Evolutionary conservation across 2,888 invertebrate genomes (phyloP), one percentile per base, ranked within the genome.

Genomic region (Caenorhabditis sinica): DNA sequence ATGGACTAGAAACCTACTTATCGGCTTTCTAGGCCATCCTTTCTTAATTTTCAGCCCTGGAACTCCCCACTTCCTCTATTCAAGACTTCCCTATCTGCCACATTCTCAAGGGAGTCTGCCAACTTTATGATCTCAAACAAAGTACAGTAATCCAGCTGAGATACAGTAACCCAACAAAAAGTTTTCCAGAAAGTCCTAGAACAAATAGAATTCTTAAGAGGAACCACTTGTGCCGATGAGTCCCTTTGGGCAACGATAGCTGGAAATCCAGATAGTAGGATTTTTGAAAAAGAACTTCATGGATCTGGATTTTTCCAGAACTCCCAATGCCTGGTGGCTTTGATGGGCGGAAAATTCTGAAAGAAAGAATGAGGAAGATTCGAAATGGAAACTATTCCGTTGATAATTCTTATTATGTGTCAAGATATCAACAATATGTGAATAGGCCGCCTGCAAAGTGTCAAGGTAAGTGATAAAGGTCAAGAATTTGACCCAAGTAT

Each of bases 401-500:
- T 3, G 45, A 20, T 20, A 66, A 30, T 51, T 15, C 23, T 2
- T 87, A 88, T 53, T 87, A 87, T 72, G 71, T 89, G 33, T 75
- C 86, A 0, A 58, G 89, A 25, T 88, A 85, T 58, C 89, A 88
- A 71, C 83, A 85, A n/a, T 88, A 86, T 76, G 65, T 74, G 28
- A 74, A 71, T 40, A 61, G 77, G 30, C 69, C 83, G 6, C 83
- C 83, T 1, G 71, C 79, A 36, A 79, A 74, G 69, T 83, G 83
- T 36, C 33, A 83, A 77, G 82, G 82, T 83, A 28, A 1, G 56
- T 5, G 1, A 4, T 45, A 15, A 15, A 15, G 45, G 45, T 15
- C 45, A 15, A 45, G 45, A 45, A 45, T 15, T 33, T 33, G 4
- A 8, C 8, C 33, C 4, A 33, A 33, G 33, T 8, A 33, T 33